Evolutionary conservation across 2,113 vertebrate species (phyloP).

Genomic region (Nothocercus nigrocapillus): DNA sequence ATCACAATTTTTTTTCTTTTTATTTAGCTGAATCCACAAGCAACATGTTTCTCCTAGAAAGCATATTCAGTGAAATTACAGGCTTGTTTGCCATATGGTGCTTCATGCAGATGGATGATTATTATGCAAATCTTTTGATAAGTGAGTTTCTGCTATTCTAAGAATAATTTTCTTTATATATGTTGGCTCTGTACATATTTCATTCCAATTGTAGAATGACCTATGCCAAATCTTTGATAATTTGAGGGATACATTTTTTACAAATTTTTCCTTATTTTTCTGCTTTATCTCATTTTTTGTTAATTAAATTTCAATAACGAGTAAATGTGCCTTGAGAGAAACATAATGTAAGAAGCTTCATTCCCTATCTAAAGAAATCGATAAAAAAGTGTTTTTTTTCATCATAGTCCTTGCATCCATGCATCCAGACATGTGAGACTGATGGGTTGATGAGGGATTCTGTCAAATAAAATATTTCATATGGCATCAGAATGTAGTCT

Average conservation of each 20-base stretch:
- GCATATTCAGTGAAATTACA: constrained; percentile 60
- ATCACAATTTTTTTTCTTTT: constrained; percentile 14
- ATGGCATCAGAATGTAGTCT: neutral
- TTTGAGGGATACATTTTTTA: constrained; percentile 33
- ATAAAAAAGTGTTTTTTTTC: neutral
- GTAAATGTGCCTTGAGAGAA: constrained; percentile 16
- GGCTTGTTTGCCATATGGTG: constrained; percentile 58
- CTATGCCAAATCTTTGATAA: constrained; percentile 48
- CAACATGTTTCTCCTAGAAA: constrained; percentile 67
- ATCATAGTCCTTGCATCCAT: neutral
- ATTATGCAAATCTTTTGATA: constrained; percentile 64
- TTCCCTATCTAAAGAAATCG: neutral
- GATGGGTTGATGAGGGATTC: neutral
- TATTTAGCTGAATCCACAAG: constrained; percentile 15
- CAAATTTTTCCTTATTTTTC: constrained; percentile 29
- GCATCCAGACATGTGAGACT: neutral
- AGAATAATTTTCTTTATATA: constrained; percentile 58
- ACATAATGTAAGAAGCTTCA: neutral
- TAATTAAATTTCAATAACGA: constrained; percentile 47
- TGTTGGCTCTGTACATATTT: constrained; percentile 25
- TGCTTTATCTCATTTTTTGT: constrained; percentile 40
- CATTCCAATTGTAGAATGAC: constrained; percentile 29
- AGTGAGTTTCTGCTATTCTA: constrained; percentile 66
- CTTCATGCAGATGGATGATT: constrained; percentile 58
- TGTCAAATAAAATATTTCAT: neutral